Percentiles rank a stretch among this genome's conserved stretches.
These are phyloP conservation scores for Metacarcinus magister DNA, from an alignment of 2,888 invertebrate species.

Conservation along the genomic window DNA sequence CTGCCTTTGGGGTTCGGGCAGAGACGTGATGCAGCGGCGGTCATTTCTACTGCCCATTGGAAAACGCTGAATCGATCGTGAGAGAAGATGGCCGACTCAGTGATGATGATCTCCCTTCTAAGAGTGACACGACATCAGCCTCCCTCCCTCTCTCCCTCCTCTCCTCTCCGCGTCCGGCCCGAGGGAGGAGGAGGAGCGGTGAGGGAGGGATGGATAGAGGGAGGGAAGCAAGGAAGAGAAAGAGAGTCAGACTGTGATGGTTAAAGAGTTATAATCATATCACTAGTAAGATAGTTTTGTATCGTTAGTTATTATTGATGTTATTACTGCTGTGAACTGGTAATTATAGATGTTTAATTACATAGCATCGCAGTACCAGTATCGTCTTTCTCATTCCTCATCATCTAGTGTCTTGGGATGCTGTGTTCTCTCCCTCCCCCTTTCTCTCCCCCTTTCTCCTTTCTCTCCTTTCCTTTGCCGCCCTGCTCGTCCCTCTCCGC, in stretches of 20 bases:
- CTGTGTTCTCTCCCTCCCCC: background rate
- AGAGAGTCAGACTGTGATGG: background rate
- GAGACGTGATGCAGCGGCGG: background rate
- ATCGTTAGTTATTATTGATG: background rate
- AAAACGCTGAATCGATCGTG: constrained; percentile 70
- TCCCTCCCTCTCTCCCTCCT: constrained; percentile 40
- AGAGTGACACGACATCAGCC: background rate
- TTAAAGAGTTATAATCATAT: background rate
- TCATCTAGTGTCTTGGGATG: constrained; percentile 16
- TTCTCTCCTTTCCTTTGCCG: background rate
- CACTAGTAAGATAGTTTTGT: background rate
- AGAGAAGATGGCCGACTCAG: constrained; percentile 66
- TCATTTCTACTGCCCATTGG: constrained; percentile 62
- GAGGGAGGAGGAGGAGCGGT: background rate
- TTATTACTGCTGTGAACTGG: background rate
- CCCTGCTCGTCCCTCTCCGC: background rate
- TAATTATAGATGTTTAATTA: background rate
- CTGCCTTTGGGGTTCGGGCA: background rate
- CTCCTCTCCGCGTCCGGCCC: background rate
- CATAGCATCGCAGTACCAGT: background rate
- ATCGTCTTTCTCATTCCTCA: background rate
- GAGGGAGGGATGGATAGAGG: background rate
- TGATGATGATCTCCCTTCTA: constrained; percentile 35
- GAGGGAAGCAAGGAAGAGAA: background rate
- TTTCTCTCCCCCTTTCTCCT: background rate